Conservation (phyloP, 2,888 invertebrate species). For the Tineola bisselliella region DNA sequence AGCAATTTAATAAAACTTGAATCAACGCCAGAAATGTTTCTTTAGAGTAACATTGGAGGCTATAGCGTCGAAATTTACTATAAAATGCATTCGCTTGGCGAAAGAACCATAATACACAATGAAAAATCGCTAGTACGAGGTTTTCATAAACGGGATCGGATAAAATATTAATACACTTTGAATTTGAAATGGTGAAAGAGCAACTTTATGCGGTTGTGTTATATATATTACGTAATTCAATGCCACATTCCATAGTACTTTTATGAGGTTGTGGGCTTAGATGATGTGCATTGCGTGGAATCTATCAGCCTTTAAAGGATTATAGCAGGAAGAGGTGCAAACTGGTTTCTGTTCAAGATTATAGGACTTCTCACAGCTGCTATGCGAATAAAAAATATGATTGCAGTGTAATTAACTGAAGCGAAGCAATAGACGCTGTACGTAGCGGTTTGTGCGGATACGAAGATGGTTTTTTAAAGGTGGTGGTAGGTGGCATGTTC, state of each 20-base stretch:
- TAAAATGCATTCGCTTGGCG: slow-evolving; percentile 26
- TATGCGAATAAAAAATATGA: slow-evolving; percentile 24
- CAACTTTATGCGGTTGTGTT: neutral
- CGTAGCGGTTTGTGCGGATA: slow-evolving; percentile 5
- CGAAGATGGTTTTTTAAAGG: neutral
- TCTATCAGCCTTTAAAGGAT: slow-evolving; percentile 34
- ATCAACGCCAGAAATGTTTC: slow-evolving; percentile 29
- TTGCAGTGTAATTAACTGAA: slow-evolving; percentile 37
- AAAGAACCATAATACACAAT: slow-evolving; percentile 6
- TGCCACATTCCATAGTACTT: neutral
- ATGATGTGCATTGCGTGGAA: slow-evolving; percentile 1
- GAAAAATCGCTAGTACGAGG: slow-evolving; percentile 3
- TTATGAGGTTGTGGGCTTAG: slow-evolving; percentile 1
- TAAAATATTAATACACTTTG: neutral
- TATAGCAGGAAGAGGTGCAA: slow-evolving; percentile 43
- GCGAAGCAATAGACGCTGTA: slow-evolving; percentile 8
- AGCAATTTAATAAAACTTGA: slow-evolving; percentile 29
- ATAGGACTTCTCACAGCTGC: slow-evolving; percentile 22
- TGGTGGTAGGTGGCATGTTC: too few relatives aligned
- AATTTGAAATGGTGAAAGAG: neutral
- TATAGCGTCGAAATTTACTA: slow-evolving; percentile 23
- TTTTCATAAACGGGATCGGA: neutral
- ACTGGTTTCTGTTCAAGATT: slow-evolving; percentile 33
- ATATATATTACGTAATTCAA: slow-evolving; percentile 1
- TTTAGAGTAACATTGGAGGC: slow-evolving; percentile 21